Percentiles rank a stretch among this genome's conserved stretches.
These are phyloP conservation scores for Champsocephalus esox DNA, from an alignment of 2,797 vertebrate species.

Conservation along the genomic window DNA sequence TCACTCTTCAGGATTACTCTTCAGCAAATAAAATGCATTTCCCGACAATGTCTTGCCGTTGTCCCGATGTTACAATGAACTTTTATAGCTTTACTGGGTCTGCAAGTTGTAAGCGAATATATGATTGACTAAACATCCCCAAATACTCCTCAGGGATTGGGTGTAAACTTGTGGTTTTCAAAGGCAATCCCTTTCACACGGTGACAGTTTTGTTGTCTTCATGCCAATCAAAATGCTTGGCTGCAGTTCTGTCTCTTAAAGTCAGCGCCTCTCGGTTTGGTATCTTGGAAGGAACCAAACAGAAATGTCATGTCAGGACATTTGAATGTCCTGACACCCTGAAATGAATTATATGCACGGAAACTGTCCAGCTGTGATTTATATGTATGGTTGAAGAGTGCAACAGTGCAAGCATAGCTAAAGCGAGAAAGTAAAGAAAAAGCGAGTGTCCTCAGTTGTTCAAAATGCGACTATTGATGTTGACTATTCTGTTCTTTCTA, in stretches of 20 bases:
- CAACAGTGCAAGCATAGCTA: conserved; percentile 1
- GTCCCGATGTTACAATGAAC: conserved; percentile 6
- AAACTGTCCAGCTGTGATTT: conserved; percentile 12
- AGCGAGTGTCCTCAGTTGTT: conserved; percentile 11
- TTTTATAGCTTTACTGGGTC: conserved; percentile 19
- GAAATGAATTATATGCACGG: not conserved
- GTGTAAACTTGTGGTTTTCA: not conserved
- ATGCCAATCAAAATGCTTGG: not conserved
- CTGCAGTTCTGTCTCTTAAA: conserved; percentile 20
- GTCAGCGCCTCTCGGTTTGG: conserved; percentile 11
- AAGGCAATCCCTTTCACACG: not conserved
- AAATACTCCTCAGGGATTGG: not conserved
- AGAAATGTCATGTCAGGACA: conserved; percentile 13
- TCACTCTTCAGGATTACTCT: conserved; percentile 19
- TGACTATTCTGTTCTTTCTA: not conserved
- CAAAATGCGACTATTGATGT: conserved; percentile 10
- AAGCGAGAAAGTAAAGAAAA: not conserved
- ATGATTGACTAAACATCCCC: conserved; percentile 4
- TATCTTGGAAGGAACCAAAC: not conserved
- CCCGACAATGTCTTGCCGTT: conserved; percentile 10
- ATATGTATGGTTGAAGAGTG: not conserved
- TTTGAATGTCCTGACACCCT: not conserved
- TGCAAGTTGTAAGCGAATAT: not conserved
- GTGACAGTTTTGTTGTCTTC: not conserved
- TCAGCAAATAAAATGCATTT: conserved; percentile 10